phyloP scores from a whole-genome alignment of 2,113 vertebrate species.

The Ceyx margarethae region DNA sequence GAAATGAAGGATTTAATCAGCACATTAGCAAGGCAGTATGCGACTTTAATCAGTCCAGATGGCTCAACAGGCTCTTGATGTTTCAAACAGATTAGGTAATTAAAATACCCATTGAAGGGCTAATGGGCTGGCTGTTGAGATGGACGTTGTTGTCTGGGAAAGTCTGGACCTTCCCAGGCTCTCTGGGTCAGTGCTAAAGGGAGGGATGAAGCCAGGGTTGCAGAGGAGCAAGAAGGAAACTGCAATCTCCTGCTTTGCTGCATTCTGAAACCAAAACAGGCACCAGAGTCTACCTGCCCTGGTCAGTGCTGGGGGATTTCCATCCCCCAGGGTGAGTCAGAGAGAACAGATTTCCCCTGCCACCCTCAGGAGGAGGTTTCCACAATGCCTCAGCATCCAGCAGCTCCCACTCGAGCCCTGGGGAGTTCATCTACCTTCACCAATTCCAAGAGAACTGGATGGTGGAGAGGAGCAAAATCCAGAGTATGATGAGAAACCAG shows the following conservation, averaged over 20 bases:
- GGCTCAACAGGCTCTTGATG: not conserved
- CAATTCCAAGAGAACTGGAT: too few relatives aligned
- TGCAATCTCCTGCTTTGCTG: too few relatives aligned
- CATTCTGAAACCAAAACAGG: too few relatives aligned
- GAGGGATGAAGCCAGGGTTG: too few relatives aligned
- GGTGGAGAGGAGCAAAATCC: not conserved
- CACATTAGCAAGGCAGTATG: not conserved
- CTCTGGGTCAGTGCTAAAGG: not conserved
- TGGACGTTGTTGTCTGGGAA: not conserved
- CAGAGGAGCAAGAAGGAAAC: not conserved
- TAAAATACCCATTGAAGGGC: not conserved
- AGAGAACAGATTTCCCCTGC: too few relatives aligned
- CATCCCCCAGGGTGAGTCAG: too few relatives aligned
- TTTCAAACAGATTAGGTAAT: constrained; percentile 30
- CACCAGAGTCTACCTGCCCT: too few relatives aligned
- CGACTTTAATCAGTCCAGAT: not conserved
- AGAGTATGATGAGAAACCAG: not conserved
- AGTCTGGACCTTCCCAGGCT: not conserved
- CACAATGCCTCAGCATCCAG: too few relatives aligned
- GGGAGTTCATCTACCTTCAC: not conserved
- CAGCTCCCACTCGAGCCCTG: too few relatives aligned
- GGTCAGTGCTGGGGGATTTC: too few relatives aligned
- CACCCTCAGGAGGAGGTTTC: too few relatives aligned
- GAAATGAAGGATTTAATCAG: not conserved
- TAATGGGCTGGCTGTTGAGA: not conserved